These are phyloP conservation scores for Syngnathus scovelli DNA, from an alignment of 2,113 vertebrate species.

Conservation along the genomic window DNA sequence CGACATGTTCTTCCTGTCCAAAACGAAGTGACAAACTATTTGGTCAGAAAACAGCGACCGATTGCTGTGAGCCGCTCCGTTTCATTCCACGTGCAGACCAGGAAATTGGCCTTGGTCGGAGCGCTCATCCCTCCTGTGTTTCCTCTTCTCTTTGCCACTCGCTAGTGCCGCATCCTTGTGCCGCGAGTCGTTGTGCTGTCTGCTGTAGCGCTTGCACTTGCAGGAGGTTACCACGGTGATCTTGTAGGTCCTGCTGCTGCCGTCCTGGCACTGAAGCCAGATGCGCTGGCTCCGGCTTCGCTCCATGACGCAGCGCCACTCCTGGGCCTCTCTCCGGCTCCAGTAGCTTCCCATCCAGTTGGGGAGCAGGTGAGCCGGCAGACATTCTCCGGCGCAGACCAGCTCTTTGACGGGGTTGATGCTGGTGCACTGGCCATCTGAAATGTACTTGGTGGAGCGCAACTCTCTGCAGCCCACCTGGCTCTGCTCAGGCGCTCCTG, in stretches of 20 bases:
- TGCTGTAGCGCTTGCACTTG: constrained; percentile 88
- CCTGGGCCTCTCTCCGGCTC: constrained; percentile 75
- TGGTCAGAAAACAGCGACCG: constrained; percentile 9
- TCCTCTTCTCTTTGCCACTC: constrained; percentile 72
- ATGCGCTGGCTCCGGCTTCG: constrained; percentile 86
- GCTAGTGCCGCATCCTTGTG: constrained; percentile 69
- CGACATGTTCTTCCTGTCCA: too few species aligned
- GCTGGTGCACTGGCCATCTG: constrained; percentile 92
- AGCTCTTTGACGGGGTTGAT: constrained; percentile 89
- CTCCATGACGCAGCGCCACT: constrained; percentile 93
- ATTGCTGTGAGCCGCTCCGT: background rate
- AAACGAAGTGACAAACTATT: constrained; percentile 43
- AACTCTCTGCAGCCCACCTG: constrained; percentile 89
- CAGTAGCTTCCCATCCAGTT: constrained; percentile 86
- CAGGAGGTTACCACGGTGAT: constrained; percentile 90
- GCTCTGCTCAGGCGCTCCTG: constrained; percentile 68
- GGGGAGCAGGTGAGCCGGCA: constrained; percentile 85
- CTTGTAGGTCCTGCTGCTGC: constrained; percentile 90
- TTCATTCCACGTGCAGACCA: too few species aligned
- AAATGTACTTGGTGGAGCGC: constrained; percentile 92
- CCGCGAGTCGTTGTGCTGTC: constrained; percentile 86
- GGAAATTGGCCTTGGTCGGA: too few species aligned
- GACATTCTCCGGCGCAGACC: constrained; percentile 91
- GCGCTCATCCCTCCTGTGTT: constrained; percentile 62
- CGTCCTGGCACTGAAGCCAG: constrained; percentile 85